These are phyloP conservation scores for Dolichomitus sp. DNA, from an alignment of 2,888 invertebrate species.

Conservation along the genomic window DNA sequence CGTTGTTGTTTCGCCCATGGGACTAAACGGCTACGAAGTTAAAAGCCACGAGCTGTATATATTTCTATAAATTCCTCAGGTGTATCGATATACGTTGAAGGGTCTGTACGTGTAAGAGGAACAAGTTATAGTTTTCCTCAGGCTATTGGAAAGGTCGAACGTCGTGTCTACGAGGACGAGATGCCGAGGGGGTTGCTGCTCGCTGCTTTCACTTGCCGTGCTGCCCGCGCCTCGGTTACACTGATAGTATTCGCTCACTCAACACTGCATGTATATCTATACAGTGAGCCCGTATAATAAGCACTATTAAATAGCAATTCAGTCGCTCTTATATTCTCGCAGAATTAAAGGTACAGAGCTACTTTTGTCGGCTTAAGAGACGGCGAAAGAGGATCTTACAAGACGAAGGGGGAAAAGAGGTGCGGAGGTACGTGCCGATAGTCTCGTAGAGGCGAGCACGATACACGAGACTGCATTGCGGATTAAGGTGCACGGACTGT, in stretches of 20 bases:
- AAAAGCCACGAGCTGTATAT: not conserved
- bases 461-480: constrained; percentile 60
- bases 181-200: constrained; percentile 54
- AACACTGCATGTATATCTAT: constrained; percentile 7
- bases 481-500: constrained; percentile 71
- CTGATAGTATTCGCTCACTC: constrained; percentile 37
- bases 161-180: constrained; percentile 33
- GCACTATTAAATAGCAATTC: constrained; percentile 15
- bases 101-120: constrained; percentile 13
- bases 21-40: not conserved
- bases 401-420: not conserved
- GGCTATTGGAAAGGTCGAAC: constrained; percentile 58
- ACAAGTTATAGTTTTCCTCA: constrained; percentile 23
- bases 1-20: constrained; percentile 39
- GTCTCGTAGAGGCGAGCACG: constrained; percentile 42
- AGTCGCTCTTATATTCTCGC: constrained; percentile 7
- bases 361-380: not conserved
- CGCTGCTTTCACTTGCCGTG: constrained; percentile 60
- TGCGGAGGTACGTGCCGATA: constrained; percentile 44
- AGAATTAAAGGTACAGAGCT: constrained; percentile 1
- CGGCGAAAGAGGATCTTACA: constrained; percentile 49
- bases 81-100: not conserved
- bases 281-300: constrained; percentile 18
- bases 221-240: constrained; percentile 43
- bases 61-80: constrained; percentile 2